Evolutionary conservation across 1,140 invertebrate species (phyloP).

Genomic region (Lasioglossum baleicum): DNA sequence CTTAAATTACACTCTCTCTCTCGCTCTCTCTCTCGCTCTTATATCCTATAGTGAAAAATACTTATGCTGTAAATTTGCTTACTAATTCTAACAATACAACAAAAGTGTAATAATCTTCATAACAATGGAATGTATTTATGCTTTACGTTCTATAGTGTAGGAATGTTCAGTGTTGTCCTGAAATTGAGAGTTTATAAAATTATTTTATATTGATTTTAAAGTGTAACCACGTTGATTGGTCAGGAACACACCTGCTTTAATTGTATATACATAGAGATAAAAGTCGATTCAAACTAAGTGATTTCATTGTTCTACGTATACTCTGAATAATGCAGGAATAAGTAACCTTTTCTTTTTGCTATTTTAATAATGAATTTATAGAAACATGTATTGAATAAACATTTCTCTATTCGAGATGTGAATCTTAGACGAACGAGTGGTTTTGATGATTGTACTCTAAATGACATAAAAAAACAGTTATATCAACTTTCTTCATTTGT

Average conservation of each 20-base stretch:
- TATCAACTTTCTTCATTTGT: not conserved
- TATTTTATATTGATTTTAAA: constrained; percentile 61
- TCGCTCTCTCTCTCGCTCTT: constrained; percentile 1
- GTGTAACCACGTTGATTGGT: constrained; percentile 78
- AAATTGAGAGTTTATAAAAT: constrained; percentile 62
- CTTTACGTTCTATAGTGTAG: constrained; percentile 69
- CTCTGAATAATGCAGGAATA: constrained; percentile 7
- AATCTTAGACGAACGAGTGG: not conserved
- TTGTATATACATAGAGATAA: constrained; percentile 60
- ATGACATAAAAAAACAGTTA: not conserved
- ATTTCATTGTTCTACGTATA: constrained; percentile 51
- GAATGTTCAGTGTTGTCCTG: constrained; percentile 74
- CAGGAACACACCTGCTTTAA: constrained; percentile 76
- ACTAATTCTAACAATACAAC: constrained; percentile 67
- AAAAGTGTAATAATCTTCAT: constrained; percentile 67
- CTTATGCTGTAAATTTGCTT: constrained; percentile 61
- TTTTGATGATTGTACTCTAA: not conserved
- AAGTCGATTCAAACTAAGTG: constrained; percentile 64
- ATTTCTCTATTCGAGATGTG: not conserved
- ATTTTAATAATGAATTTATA: not conserved
- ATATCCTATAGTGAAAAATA: constrained; percentile 66
- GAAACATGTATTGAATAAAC: constrained; percentile 20
- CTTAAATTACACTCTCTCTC: constrained; percentile 39
- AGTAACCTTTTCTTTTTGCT: not conserved
- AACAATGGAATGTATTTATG: constrained; percentile 72